These are phyloP conservation scores for Limenitis camilla DNA, from an alignment of 2,888 invertebrate species.

Conservation along the genomic window DNA sequence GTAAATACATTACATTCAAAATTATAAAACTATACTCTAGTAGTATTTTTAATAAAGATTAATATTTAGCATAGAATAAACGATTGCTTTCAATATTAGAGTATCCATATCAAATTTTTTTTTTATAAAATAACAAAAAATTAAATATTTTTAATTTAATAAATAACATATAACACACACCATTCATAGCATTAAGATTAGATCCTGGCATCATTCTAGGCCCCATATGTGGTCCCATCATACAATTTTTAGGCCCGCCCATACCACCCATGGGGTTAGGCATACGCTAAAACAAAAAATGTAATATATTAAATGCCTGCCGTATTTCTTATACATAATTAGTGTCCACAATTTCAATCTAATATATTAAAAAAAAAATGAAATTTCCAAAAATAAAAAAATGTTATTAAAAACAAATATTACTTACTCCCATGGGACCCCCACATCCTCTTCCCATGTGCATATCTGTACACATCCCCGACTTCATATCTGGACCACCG, in stretches of 20 bases:
- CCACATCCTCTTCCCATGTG: constrained; percentile 71
- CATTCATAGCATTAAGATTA: constrained; percentile 69
- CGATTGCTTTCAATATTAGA: too few species aligned
- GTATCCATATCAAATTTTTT: too few species aligned
- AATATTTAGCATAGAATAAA: too few species aligned
- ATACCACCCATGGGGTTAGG: constrained; percentile 71
- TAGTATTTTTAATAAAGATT: too few species aligned
- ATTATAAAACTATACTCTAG: too few species aligned
- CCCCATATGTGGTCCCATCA: constrained; percentile 72
- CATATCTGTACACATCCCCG: constrained; percentile 69
- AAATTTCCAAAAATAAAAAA: background rate
- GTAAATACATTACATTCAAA: constrained; percentile 11
- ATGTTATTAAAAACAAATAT: background rate
- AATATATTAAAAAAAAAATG: background rate
- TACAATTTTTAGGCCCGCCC: constrained; percentile 68
- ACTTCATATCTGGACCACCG: constrained; percentile 70
- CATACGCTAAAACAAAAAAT: constrained; percentile 57
- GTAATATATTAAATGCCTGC: background rate
- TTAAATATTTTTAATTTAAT: too few species aligned
- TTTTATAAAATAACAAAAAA: too few species aligned
- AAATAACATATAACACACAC: too few species aligned
- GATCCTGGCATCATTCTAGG: constrained; percentile 71
- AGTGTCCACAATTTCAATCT: too few species aligned
- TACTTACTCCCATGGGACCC: constrained; percentile 70
- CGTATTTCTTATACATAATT: background rate